Base-by-base conservation (phyloP, 2,888 invertebrate species). In the Eupithecia abbreviata region DNA sequence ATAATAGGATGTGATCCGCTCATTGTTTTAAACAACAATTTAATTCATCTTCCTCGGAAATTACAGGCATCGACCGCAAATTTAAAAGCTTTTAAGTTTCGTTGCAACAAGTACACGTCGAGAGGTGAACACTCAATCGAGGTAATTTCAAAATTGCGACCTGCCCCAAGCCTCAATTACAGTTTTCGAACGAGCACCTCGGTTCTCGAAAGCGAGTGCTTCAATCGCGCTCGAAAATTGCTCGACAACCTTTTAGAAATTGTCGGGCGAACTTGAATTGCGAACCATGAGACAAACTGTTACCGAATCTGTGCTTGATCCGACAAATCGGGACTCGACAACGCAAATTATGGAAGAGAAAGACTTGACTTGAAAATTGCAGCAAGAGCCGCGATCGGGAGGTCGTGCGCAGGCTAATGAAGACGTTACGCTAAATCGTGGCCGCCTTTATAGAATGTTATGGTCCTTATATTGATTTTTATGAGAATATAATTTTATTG, bases 91-190 rank as follows among this genome's bases (percentile, higher is more conserved):
- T 88, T 90, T 87, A 87, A 86, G 86, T 85, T 90, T 87, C 77
- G 79, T 85, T 85, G 84, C 77, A 81, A 80, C 80, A 82, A 82
- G 80, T 77, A 77, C 77, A 80, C 84, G 86, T 85, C 86, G 90
- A 90, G 88, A 90, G 88, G 88, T 90, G 90, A 92, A 88, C 90
- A 89, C 91, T 92, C 89, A 91, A 92, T 92, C 89, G 88, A 82
- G 87, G 91, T 91, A 92, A 93, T 94, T 93, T 93, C 89, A 89
- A 93, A 93, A 94, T 93, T 91, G 91, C 91, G 89, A 91, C 88
- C 89, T 91, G 92, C 92, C 91, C 85, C 88, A 91, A 91, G 91
- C 90, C 86, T 90, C 91, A 91, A 92, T 93, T 92, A 92, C 89
- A 82, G 83, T 85, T 83, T 88, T 86, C 89, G 85, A 85, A 82